Conservation (phyloP, 2,797 vertebrate genomes). For the Mergus octosetaceus region DNA sequence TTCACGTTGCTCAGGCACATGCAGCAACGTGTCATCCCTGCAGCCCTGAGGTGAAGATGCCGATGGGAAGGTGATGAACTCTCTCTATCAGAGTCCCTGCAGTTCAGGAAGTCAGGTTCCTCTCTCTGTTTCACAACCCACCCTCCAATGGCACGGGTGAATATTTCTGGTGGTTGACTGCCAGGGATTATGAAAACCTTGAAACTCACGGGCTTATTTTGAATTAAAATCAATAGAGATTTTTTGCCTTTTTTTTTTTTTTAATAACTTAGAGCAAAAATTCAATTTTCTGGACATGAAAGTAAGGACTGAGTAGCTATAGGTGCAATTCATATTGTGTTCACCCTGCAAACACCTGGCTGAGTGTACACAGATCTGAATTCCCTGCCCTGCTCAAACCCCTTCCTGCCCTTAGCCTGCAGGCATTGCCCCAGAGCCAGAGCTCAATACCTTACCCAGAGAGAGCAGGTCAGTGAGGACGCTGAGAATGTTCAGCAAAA, state of each 20-base stretch:
- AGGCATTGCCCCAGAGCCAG: background rate
- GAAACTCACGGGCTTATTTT: background rate
- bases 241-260: background rate
- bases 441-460: slow-evolving; percentile 80
- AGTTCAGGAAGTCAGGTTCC: background rate
- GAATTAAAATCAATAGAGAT: background rate
- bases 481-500: slow-evolving; percentile 82
- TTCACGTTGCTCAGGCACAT: accelerated
- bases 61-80: background rate
- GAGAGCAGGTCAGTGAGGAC: slow-evolving; percentile 89
- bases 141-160: background rate
- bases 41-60: background rate
- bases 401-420: background rate
- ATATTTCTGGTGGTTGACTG: background rate
- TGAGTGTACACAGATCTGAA: background rate
- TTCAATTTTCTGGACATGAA: background rate
- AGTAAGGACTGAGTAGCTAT: background rate
- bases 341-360: background rate
- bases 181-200: background rate
- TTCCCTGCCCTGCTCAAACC: background rate
- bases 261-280: background rate
- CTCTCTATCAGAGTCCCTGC: too few species aligned
- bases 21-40: background rate
- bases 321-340: background rate
- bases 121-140: background rate